Evolutionary conservation across 2,113 vertebrate genomes (phyloP), one percentile per base, ranked within the genome.

Genomic region (Chaetops frenatus): DNA sequence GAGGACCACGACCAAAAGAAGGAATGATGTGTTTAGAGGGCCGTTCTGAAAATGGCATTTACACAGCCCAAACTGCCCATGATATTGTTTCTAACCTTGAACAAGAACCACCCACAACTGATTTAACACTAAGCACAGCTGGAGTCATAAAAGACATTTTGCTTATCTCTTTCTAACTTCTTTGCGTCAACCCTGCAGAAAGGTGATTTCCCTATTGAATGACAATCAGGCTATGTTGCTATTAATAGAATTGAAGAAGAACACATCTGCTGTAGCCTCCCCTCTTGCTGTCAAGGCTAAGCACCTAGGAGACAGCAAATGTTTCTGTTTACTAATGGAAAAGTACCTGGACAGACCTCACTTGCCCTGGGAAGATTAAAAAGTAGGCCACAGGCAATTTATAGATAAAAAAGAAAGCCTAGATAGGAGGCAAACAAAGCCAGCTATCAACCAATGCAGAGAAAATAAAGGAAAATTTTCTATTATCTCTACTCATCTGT

Each of bases 301-400:
- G 88, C 76, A 96, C 87, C 73, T 95, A 88, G 84, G 86, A 95
- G 92, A 95, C 92, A 93, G 93, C 73, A 94, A 95, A 94, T 94
- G 88, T 87, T 95, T 91, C 86, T 95, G 81, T 96, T 93, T 94
- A 92, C 93, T 86, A 79, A 91, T 84, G 92, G 90, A 94, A 94
- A 96, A 95, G 69, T 96, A 97, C 95, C 90, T 96, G 90, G 89
- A 91, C 67, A 94, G 87, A 95, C 72, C 62, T 95, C 60, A 62
- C 28, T 82, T 95, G 71, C 72, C 69, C 86, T 80, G n/a, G 35
- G 67, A 94, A 96, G 65, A 60, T 71, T 86, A 67, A 90, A 95
- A 94, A 90, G 48, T 66, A 58, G 90, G 72, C 66, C 60, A 91
- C 27, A 27, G 78, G 27, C 35, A 58, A 42, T 91, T 62, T 78